phyloP scores from a whole-genome alignment of 2,797 vertebrate species.

The Gymnothorax javanicus region DNA sequence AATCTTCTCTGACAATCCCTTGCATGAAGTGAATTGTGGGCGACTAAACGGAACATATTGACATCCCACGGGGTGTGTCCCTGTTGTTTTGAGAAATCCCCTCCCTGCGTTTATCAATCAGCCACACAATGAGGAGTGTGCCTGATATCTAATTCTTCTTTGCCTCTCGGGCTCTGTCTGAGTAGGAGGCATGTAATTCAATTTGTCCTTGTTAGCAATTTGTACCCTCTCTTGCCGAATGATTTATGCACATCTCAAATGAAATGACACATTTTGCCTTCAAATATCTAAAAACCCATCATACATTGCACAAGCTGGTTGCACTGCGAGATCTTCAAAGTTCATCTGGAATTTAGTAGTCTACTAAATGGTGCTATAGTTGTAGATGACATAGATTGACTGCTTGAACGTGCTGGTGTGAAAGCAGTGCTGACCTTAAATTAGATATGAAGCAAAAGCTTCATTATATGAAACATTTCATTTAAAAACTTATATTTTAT shows the following conservation, averaged over 20 bases:
- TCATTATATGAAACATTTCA: background rate
- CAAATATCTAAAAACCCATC: background rate
- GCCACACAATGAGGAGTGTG: constrained; percentile 74
- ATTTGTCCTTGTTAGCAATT: constrained; percentile 80
- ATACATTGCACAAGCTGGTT: background rate
- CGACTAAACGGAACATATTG: constrained; percentile 93
- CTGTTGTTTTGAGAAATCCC: constrained; percentile 92
- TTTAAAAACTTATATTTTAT: too few relatives aligned
- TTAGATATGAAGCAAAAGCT: background rate
- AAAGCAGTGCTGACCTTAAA: background rate
- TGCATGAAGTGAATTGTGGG: constrained; percentile 77
- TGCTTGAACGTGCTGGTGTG: background rate
- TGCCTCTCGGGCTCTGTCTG: constrained; percentile 73
- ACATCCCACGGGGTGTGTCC: constrained; percentile 87
- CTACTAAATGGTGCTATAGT: background rate
- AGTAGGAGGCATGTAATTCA: constrained; percentile 79
- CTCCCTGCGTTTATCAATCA: constrained; percentile 95
- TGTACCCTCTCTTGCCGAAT: constrained; percentile 76
- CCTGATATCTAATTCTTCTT: constrained; percentile 81
- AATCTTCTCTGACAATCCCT: constrained; percentile 80
- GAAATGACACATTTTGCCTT: constrained; percentile 56
- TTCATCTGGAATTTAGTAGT: background rate
- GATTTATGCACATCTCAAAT: constrained; percentile 82
- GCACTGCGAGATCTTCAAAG: background rate
- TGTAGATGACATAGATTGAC: background rate